Evolutionary conservation across 1,140 invertebrate species (phyloP).

Genomic region (Drosophila kikkawai): DNA sequence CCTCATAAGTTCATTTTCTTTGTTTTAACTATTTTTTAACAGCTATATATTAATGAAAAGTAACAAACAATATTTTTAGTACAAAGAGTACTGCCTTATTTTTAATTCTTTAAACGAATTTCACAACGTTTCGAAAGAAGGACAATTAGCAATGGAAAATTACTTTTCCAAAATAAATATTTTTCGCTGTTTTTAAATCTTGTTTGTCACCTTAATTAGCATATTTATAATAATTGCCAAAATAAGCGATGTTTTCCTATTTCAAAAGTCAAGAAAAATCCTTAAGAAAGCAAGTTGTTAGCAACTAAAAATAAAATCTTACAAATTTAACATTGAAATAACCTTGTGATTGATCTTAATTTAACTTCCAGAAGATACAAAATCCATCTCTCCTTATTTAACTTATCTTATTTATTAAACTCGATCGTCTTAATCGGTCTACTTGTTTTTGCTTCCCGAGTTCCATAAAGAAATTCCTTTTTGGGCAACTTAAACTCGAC

Average conservation of each 20-base stretch:
- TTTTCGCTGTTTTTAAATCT: neutral
- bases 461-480: constrained; percentile 11
- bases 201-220: constrained; percentile 1
- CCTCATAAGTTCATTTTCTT: too few species aligned
- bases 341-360: neutral
- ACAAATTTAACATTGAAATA: neutral
- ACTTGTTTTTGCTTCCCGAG: constrained; percentile 10
- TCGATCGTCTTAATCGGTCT: constrained; percentile 7
- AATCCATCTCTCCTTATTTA: neutral
- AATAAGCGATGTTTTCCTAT: neutral
- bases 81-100: neutral
- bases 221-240: neutral
- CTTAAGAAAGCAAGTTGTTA: neutral
- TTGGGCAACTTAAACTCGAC: neutral
- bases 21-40: constrained; percentile 1
- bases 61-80: neutral
- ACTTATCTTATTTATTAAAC: constrained; percentile 29
- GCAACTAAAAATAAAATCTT: neutral
- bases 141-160: constrained; percentile 31
- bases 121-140: constrained; percentile 19
- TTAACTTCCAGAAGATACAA: neutral
- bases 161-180: constrained; percentile 8
- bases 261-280: neutral
- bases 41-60: constrained; percentile 4
- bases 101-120: neutral